Evolutionary conservation across 2,888 invertebrate genomes (phyloP).

Genomic region (Philhelius pedissequus): DNA sequence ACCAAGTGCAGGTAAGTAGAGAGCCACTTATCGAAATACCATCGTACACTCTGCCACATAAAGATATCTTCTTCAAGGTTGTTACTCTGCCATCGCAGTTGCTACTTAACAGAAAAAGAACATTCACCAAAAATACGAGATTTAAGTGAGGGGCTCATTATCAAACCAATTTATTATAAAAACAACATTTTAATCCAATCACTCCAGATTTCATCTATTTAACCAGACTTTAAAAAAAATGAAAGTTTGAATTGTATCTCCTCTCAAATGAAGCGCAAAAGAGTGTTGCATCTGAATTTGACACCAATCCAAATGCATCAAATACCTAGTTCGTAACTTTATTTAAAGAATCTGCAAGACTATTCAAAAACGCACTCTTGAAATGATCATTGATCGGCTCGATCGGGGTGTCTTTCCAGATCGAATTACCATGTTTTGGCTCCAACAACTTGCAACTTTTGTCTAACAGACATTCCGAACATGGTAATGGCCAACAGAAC

Average conservation of each 20-base stretch:
- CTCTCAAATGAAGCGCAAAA: neutral
- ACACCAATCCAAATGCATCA: neutral
- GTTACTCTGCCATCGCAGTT: neutral
- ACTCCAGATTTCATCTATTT: neutral
- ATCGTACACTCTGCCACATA: neutral
- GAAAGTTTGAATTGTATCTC: neutral
- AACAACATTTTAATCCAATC: neutral
- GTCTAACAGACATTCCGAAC: neutral
- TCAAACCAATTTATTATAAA: neutral
- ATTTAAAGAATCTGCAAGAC: neutral
- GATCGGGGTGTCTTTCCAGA: neutral
- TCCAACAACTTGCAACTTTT: neutral
- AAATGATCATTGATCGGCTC: conserved; percentile 10
- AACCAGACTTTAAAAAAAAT: neutral
- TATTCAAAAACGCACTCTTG: neutral
- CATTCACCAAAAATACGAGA: neutral
- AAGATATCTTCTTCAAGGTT: neutral
- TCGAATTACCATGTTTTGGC: neutral
- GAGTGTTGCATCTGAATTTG: neutral
- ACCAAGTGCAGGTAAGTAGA: neutral
- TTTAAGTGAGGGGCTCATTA: neutral
- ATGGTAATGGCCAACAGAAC: neutral
- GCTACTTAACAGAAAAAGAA: neutral
- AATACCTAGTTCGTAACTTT: neutral
- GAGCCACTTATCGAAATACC: neutral